Conservation (phyloP, 2,888 invertebrate genomes). For the Tachina fera region DNA sequence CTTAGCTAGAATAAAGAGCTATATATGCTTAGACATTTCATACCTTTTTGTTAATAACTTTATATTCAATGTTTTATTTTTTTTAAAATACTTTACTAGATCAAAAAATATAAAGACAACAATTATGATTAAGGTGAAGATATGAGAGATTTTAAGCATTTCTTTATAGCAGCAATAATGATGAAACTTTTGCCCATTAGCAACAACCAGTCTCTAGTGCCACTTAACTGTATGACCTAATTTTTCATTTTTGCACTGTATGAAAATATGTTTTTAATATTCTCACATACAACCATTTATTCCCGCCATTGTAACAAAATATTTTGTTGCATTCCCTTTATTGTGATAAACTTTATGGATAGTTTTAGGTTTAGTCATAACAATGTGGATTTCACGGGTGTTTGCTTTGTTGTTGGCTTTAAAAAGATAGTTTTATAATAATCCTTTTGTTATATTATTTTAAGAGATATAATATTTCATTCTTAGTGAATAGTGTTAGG, state of each 20-base stretch:
- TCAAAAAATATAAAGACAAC: background rate
- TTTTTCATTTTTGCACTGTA: slow-evolving; percentile 41
- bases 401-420: slow-evolving; percentile 29
- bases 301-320: background rate
- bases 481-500: background rate
- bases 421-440: slow-evolving; percentile 37
- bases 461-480: slow-evolving; percentile 12
- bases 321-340: too few relatives aligned
- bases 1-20: too few relatives aligned
- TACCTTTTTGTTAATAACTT: too few relatives aligned
- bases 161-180: slow-evolving; percentile 45
- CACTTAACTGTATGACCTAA: slow-evolving; percentile 61
- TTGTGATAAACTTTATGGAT: slow-evolving; percentile 3
- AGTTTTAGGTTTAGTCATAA: slow-evolving; percentile 1
- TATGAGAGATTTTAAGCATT: background rate
- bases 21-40: too few relatives aligned
- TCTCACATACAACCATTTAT: background rate
- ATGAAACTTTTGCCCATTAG: slow-evolving; percentile 64
- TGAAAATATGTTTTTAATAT: slow-evolving; percentile 8
- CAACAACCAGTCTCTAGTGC: slow-evolving; percentile 62
- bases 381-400: too few relatives aligned
- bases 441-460: slow-evolving; percentile 23
- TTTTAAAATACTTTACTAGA: background rate
- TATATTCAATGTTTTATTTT: too few relatives aligned
- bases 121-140: background rate